Percentiles rank a stretch among this genome's conserved stretches.
Conservation (phyloP, 2,888 invertebrate genomes). For the Acleris holmiana region DNA sequence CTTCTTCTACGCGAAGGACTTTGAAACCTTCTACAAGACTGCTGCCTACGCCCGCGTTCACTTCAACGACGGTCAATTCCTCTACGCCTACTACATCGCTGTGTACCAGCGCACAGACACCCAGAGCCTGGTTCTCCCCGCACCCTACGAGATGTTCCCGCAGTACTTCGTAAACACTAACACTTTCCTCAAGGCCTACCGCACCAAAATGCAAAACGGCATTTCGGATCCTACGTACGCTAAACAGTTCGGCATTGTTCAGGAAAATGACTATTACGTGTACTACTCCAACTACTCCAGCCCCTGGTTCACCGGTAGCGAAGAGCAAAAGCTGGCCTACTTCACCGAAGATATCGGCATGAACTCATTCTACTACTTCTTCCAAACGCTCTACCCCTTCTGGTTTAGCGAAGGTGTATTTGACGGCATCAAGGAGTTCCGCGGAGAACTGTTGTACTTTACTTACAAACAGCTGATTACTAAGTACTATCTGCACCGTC, state of each 20-base stretch:
- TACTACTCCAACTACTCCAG: conserved; percentile 86
- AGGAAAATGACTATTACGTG: conserved; percentile 69
- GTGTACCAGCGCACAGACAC: conserved; percentile 84
- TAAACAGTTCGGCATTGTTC: conserved; percentile 65
- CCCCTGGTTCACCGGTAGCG: conserved; percentile 74
- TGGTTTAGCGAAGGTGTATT: conserved; percentile 82
- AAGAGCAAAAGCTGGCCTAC: conserved; percentile 86
- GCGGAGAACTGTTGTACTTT: conserved; percentile 87
- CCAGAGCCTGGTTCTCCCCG: conserved; percentile 84
- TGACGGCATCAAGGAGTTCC: conserved; percentile 78
- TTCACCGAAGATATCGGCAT: conserved; percentile 89
- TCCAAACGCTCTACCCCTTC: conserved; percentile 86
- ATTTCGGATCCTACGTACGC: conserved; percentile 57
- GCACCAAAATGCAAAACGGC: conserved; percentile 70
- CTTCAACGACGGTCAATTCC: conserved; percentile 86
- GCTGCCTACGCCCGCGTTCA: conserved; percentile 83
- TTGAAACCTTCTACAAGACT: conserved; percentile 84
- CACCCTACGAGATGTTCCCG: conserved; percentile 87
- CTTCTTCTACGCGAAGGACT: conserved; percentile 85
- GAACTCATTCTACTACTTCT: conserved; percentile 87
- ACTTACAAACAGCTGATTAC: conserved; percentile 87
- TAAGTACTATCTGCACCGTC: conserved; percentile 88
- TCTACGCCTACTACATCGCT: conserved; percentile 85
- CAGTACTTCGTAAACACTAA: conserved; percentile 86
- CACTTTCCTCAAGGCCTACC: conserved; percentile 73